phyloP scores from a whole-genome alignment of 1,140 invertebrate species.

The Xylocopa sonorina region DNA sequence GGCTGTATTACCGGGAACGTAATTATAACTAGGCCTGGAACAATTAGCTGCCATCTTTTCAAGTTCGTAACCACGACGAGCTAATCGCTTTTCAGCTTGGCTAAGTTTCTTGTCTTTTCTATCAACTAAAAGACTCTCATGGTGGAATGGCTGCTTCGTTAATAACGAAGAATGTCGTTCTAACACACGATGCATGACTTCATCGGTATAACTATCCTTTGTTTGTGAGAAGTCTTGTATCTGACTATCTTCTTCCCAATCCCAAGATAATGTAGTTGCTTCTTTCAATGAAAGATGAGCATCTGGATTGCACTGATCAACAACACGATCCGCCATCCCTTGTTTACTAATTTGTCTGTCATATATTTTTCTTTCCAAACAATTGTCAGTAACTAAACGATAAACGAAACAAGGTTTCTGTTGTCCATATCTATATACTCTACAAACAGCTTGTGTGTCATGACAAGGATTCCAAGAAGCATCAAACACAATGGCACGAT shows the following conservation, averaged over 20 bases:
- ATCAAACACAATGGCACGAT: conserved; percentile 98
- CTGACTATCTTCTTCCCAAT: conserved; percentile 92
- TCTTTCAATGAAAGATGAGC: conserved; percentile 97
- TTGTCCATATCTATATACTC: conserved; percentile 98
- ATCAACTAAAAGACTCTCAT: conserved; percentile 97
- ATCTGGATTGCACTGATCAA: conserved; percentile 98
- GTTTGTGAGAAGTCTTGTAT: conserved; percentile 87
- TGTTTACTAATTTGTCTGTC: conserved; percentile 99
- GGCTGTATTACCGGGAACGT: conserved; percentile 80
- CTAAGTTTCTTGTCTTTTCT: conserved; percentile 97
- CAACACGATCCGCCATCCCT: conserved; percentile 97
- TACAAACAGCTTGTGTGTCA: conserved; percentile 98
- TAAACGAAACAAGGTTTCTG: conserved; percentile 97
- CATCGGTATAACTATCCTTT: conserved; percentile 90
- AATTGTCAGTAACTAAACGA: conserved; percentile 97
- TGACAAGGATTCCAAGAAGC: conserved; percentile 99
- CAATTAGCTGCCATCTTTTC: conserved; percentile 93
- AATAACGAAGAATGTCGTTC: conserved; percentile 87
- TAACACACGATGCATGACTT: conserved; percentile 90
- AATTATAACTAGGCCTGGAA: conserved; percentile 79
- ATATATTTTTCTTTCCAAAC: conserved; percentile 98
- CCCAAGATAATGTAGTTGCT: conserved; percentile 95
- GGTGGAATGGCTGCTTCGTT: conserved; percentile 96
- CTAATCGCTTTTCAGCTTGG: conserved; percentile 96
- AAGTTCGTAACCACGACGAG: conserved; percentile 95